These are phyloP conservation scores for Meghimatium bilineatum DNA, from an alignment of 2,888 invertebrate genomes.

Conservation along the genomic window DNA sequence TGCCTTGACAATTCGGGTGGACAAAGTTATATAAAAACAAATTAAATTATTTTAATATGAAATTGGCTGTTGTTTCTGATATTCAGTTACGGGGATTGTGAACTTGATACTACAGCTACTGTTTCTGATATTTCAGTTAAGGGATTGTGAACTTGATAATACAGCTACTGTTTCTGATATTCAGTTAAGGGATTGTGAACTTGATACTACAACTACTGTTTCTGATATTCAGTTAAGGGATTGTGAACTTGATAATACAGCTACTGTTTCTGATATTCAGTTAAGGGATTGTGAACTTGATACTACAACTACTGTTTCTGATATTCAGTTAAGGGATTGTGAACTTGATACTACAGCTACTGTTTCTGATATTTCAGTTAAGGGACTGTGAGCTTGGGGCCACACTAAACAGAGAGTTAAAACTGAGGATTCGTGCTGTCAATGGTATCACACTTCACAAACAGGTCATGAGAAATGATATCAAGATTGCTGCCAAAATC, in stretches of 20 bases:
- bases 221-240: too few relatives aligned
- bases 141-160: too few relatives aligned
- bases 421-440: conserved; percentile 91
- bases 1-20: too few relatives aligned
- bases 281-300: conserved; percentile 93
- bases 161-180: too few relatives aligned
- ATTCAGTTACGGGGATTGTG: too few relatives aligned
- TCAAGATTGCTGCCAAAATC: conserved; percentile 93
- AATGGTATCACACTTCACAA: conserved; percentile 75
- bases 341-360: background rate
- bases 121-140: too few relatives aligned
- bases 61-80: too few relatives aligned
- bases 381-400: conserved; percentile 94
- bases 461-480: conserved; percentile 87
- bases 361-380: conserved; percentile 79
- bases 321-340: background rate
- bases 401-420: conserved; percentile 96
- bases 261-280: conserved; percentile 77
- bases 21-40: too few relatives aligned
- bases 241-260: too few relatives aligned
- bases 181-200: too few relatives aligned
- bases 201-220: background rate
- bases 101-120: too few relatives aligned
- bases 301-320: background rate
- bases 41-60: too few relatives aligned